Evolutionary conservation across 2,797 vertebrate genomes (phyloP).

Genomic region (Acipenser oxyrinchus): DNA sequence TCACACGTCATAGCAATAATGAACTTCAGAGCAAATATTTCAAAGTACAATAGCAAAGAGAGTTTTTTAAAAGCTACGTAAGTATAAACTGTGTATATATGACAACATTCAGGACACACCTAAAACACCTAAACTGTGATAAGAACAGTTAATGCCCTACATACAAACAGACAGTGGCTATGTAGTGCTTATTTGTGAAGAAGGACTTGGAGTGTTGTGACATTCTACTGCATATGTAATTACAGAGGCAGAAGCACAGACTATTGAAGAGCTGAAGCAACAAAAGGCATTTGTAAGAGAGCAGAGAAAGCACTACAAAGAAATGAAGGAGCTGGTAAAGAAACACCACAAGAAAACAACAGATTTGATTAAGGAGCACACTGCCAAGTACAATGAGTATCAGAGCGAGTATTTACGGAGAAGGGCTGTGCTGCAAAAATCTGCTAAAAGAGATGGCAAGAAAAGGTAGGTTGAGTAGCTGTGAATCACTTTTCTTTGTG

Average conservation of each 20-base stretch:
- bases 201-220: no score
- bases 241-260: constrained; percentile 85
- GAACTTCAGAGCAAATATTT: neutral
- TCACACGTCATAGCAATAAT: neutral
- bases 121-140: no score
- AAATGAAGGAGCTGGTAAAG: constrained; percentile 92
- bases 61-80: no score
- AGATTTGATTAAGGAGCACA: constrained; percentile 92
- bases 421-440: constrained; percentile 74
- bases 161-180: no score
- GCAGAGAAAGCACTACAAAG: constrained; percentile 95
- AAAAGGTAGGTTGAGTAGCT: constrained; percentile 71
- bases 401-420: constrained; percentile 78
- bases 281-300: constrained; percentile 88
- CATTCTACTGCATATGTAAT: neutral
- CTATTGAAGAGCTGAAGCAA: constrained; percentile 87
- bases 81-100: no score
- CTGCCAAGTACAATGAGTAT: constrained; percentile 75
- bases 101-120: no score
- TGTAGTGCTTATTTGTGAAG: no score
- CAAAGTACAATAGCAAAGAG: neutral
- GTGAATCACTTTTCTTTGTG: constrained; percentile 7
- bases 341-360: constrained; percentile 91
- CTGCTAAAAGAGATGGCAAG: constrained; percentile 83
- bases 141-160: no score